Evolutionary conservation across 2,797 vertebrate genomes (phyloP), one percentile per base, ranked within the genome.

Genomic region (Melanogrammus aeglefinus): DNA sequence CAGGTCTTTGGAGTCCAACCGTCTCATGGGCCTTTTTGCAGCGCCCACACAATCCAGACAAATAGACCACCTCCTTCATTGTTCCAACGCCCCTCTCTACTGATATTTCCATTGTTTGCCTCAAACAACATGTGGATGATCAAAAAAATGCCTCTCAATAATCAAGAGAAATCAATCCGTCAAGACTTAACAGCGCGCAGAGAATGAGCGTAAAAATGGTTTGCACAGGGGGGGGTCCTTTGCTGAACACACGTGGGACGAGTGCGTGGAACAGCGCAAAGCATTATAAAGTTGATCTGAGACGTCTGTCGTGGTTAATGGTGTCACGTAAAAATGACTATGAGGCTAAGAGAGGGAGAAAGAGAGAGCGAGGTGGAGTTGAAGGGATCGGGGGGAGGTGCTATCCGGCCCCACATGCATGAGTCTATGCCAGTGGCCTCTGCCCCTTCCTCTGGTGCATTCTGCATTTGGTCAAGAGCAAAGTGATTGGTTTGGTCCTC

Each of bases 131-230:
- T 74, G 84, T 75, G 84, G 85, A 90, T 85, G 85, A 66, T 66
- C 76, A 79, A 82, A 84, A 83, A 24, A 73, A 86, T 21, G 77
- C 66, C 27, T 3, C 47, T 72, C 81, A 87, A 85, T 82, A 89
- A 87, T 83, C 76, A 75, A 41, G 79, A 51, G 79, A 87, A 83
- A 84, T 79, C 33, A 16, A 16, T 16, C 10, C 63, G 73, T 76
- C 73, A 84, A 1, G 82, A 81, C 82, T 86, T 86, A 88, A 88
- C 86, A 86, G 83, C 39, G 75, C 78, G 74, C 80, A 83, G 79
- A 88, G 88, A 91, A 93, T 91, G 51, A 85, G 87, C 84, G 90
- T 93, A 90, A 88, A 88, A 92, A 92, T 91, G 86, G 89, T 76
- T 78, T 87, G 85, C 80, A 77, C 81, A 75, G 79, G 47, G 4